These are phyloP conservation scores for Synanthedon formicaeformis DNA, from an alignment of 2,888 invertebrate genomes.

Conservation along the genomic window DNA sequence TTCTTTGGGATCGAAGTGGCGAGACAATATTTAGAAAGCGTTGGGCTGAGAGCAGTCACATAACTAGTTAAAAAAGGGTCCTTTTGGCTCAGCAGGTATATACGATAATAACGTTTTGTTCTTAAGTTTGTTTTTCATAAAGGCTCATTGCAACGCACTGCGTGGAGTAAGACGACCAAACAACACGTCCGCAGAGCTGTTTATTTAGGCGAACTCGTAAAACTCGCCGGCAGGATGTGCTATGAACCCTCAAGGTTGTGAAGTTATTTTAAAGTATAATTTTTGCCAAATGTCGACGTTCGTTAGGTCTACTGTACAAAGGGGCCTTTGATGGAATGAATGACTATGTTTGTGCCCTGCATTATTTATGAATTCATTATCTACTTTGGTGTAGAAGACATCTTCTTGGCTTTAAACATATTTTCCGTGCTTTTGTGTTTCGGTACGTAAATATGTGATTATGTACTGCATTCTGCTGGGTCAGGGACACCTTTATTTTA, in stretches of 20 bases:
- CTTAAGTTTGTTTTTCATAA: constrained; percentile 20
- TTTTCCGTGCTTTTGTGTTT: too few relatives aligned
- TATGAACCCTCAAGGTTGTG: constrained; percentile 62
- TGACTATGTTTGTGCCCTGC: background rate
- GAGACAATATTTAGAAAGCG: constrained; percentile 44
- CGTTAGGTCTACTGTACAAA: background rate
- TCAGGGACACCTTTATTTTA: too few relatives aligned
- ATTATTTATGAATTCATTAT: too few relatives aligned
- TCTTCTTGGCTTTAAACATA: too few relatives aligned
- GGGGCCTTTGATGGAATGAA: background rate
- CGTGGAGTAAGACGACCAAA: constrained; percentile 31
- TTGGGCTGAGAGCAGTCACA: background rate
- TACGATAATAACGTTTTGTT: constrained; percentile 41
- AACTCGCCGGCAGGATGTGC: constrained; percentile 58
- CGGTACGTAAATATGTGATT: too few relatives aligned
- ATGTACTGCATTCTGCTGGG: too few relatives aligned
- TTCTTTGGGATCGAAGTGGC: constrained; percentile 29
- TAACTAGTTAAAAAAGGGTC: constrained; percentile 10
- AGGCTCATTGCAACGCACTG: constrained; percentile 20
- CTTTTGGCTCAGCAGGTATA: constrained; percentile 45
- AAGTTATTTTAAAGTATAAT: constrained; percentile 33
- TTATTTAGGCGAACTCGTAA: constrained; percentile 65
- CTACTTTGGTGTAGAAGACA: too few relatives aligned
- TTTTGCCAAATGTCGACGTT: constrained; percentile 11
- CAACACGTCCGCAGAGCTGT: constrained; percentile 54